Percentiles rank a stretch among this genome's conserved stretches.
These are phyloP conservation scores for Heliconius sara DNA, from an alignment of 2,888 invertebrate genomes.

Conservation along the genomic window DNA sequence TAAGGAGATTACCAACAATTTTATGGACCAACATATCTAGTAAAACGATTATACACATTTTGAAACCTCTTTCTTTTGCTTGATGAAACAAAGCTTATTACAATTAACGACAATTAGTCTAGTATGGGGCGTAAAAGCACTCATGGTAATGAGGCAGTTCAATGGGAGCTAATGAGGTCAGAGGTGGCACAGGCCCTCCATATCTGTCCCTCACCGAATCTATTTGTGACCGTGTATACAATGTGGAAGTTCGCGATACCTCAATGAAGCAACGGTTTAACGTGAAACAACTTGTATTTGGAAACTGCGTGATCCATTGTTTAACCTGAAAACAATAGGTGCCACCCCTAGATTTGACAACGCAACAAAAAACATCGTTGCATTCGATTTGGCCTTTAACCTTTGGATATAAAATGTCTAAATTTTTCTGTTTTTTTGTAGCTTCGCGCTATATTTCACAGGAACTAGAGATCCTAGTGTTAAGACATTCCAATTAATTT, in stretches of 20 bases:
- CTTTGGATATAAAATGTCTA: too few species aligned
- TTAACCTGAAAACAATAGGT: slow-evolving; percentile 8
- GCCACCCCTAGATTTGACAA: background rate
- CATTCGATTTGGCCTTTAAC: too few species aligned
- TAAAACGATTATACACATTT: background rate
- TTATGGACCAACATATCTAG: background rate
- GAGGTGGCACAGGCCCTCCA: slow-evolving; percentile 49
- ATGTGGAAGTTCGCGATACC: slow-evolving; percentile 26
- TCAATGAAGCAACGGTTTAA: slow-evolving; percentile 19
- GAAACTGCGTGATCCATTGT: background rate
- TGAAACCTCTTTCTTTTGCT: slow-evolving; percentile 12
- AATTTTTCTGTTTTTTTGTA: too few species aligned
- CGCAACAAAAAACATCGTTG: background rate
- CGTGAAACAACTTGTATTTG: slow-evolving; percentile 9
- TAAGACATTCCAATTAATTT: too few species aligned
- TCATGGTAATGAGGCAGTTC: slow-evolving; percentile 65
- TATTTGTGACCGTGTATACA: slow-evolving; percentile 20
- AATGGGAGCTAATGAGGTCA: slow-evolving; percentile 64
- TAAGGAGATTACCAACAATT: background rate
- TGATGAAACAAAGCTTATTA: slow-evolving; percentile 28
- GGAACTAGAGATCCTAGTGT: too few species aligned
- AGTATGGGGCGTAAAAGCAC: slow-evolving; percentile 53
- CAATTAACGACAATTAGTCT: slow-evolving; percentile 48
- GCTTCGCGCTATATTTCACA: too few species aligned
- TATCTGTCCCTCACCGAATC: slow-evolving; percentile 32